Base-by-base conservation (phyloP, 2,113 vertebrate species). In the Phocoena phocoena region DNA sequence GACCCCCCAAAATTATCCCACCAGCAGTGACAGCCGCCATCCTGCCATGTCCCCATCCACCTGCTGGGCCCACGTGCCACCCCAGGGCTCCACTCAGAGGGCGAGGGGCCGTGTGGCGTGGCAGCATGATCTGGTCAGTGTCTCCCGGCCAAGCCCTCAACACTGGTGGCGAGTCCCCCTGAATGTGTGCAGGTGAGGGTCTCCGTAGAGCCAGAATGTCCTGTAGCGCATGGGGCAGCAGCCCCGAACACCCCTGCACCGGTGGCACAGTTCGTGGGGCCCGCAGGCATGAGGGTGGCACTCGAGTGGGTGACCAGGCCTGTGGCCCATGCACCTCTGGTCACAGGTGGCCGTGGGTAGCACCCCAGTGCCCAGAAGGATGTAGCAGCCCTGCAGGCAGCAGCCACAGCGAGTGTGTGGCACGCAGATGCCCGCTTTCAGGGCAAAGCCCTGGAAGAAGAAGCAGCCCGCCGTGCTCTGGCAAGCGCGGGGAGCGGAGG, bases 401-500 rank as follows among this genome's bases (percentile, higher is more conserved):
- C 99, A 99, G 55, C 99, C 98, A 55, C 98, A 98, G 25, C 92
- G 77, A 11, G 38, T 38, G 15, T 63, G 70, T 55, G 94, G 97
- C 68, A 98, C 97, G 0, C 98, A 99, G 60, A 38, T 14, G 0
- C 98, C 98, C 10, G 3, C 93, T 5, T 98, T 98, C 21, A 98
- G 98, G 58, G 98, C 70, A 25, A 98, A 98, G 8, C 98, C 98
- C 73, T 90, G 1, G 36, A 96, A 15, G 90, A 98, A 98, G 79
- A 98, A 96, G 84, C 98, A 99, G 96, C 98, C 98, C 26, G 98
- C 98, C 13, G 90, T 95, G 14, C 68, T 36, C 17, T 98, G 97
- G 8, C 96, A 71, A 47, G 97, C 90, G 13, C 98, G 98, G 18
- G 77, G 14, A 2, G 5, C 0, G 1, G 58, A 68, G 13, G 36